Evolutionary conservation across 2,797 vertebrate species (phyloP).

Genomic region (Urocyon cinereoargenteus): DNA sequence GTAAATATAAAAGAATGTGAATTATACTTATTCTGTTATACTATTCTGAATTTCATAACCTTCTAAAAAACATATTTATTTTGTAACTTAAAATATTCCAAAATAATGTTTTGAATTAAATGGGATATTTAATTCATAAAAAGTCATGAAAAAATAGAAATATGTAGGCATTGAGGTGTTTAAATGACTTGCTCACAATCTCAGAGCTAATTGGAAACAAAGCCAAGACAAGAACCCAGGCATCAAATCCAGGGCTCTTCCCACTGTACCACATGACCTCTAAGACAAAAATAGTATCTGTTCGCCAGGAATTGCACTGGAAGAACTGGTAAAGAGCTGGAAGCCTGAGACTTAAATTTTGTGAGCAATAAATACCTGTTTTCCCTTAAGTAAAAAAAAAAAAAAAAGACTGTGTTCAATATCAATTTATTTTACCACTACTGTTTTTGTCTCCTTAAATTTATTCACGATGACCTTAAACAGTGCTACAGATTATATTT

Average conservation of each 20-base stretch:
- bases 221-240: not conserved
- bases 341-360: not conserved
- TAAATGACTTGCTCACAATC: not conserved
- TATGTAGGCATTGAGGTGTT: not conserved
- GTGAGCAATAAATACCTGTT: not conserved
- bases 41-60: not conserved
- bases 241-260: not conserved
- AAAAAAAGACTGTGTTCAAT: not conserved
- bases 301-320: not conserved
- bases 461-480: constrained; percentile 61
- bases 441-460: constrained; percentile 47
- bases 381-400: not conserved
- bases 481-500: constrained; percentile 46
- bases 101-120: constrained; percentile 56
- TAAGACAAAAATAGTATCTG: not conserved
- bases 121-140: constrained; percentile 1
- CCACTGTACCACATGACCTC: not conserved
- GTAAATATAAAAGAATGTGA: not conserved
- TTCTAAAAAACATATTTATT: constrained; percentile 33
- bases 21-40: not conserved
- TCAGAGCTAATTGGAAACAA: constrained; percentile 5
- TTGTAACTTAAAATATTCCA: constrained; percentile 50
- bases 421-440: constrained; percentile 54
- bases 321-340: not conserved
- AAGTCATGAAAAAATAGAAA: constrained; percentile 32